Evolutionary conservation across 2,888 invertebrate genomes (phyloP), one percentile per base, ranked within the genome.

Genomic region (Caenorhabditis panamensis): DNA sequence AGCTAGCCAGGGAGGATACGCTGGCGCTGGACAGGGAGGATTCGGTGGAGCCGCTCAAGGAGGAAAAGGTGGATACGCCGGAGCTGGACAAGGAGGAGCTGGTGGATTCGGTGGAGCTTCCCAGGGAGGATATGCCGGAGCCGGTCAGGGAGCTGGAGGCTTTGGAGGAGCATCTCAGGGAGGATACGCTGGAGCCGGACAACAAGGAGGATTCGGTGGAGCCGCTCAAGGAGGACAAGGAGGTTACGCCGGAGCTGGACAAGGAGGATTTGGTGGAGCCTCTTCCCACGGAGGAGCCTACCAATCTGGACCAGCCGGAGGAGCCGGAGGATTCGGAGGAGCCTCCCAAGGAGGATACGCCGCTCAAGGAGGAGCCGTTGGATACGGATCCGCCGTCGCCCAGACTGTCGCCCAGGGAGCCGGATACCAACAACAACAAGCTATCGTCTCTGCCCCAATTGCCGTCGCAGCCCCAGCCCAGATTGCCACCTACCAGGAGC

Each of bases 131-230:
- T 67, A 54, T 24, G 66, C 63, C 31, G 77, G 77, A 62, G 75
- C 59, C 26, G 62, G 54, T 51, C 75, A 75, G 58, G 76, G 76
- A 36, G 76, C 31, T 31, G 31, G 31, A 31, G 31, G 31, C 71
- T 37, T 20, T 59, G 69, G 69, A 64, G 67, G 68, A 71, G 68
- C 58, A 11, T 59, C 53, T 37, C 58, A 64, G 18, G 72, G 72
- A 66, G 76, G 76, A 77, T 76, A 76, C 67, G 76, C 76, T 26
- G 76, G 76, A 67, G 75, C 75, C 53, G 53, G 36, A 44, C 58
- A 58, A 64, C 66, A 58, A 49, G 59, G 61, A 41, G 69, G 69
- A 61, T 59, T 37, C 61, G 69, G 51, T 31, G 51, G 51, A 54
- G 71, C 51, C 26, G 62, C 54, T 18, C 24, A 37, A 13, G 71